Percentiles rank a stretch among this genome's conserved stretches.
Evolutionary conservation across 2,797 vertebrate species (phyloP).

Genomic region (Arrhamphus sclerolepis): DNA sequence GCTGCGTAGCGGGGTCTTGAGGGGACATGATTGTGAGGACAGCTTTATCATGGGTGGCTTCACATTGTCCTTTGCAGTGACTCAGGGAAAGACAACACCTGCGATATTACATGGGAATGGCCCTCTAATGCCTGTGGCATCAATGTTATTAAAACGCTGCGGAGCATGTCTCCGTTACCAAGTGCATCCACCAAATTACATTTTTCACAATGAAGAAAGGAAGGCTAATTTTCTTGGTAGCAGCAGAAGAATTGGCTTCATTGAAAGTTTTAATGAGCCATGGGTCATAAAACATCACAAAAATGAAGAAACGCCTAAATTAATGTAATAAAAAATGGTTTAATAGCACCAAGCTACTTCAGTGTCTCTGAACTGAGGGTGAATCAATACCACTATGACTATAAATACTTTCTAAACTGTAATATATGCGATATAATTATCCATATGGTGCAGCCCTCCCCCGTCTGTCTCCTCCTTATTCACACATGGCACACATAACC

Average conservation of each 20-base stretch:
- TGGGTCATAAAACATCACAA: conserved; percentile 65
- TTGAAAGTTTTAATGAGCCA: conserved; percentile 44
- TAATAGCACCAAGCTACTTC: conserved; percentile 4
- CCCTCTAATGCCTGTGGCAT: conserved; percentile 18
- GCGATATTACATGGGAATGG: conserved; percentile 29
- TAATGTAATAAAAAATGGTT: conserved; percentile 20
- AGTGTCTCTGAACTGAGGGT: conserved; percentile 11
- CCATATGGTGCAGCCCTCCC: conserved; percentile 14
- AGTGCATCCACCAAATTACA: conserved; percentile 53
- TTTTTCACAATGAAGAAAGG: conserved; percentile 49
- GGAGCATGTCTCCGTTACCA: conserved; percentile 52
- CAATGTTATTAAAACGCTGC: conserved; percentile 61
- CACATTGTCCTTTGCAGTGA: conserved; percentile 29
- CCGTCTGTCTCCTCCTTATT: conserved; percentile 11
- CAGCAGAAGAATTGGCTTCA: conserved; percentile 44
- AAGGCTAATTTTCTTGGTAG: conserved; percentile 31
- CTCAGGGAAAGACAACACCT: conserved; percentile 55
- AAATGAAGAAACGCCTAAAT: conserved; percentile 43
- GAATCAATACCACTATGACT: conserved; percentile 23
- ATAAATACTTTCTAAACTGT: conserved; percentile 35
- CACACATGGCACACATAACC: conserved; percentile 54
- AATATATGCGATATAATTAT: conserved; percentile 28
- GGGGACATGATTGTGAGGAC: conserved; percentile 14
- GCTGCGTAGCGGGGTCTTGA: conserved; percentile 16
- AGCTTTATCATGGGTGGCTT: conserved; percentile 37